Base-by-base conservation (phyloP, 2,113 vertebrate species). In the Calcarius ornatus region DNA sequence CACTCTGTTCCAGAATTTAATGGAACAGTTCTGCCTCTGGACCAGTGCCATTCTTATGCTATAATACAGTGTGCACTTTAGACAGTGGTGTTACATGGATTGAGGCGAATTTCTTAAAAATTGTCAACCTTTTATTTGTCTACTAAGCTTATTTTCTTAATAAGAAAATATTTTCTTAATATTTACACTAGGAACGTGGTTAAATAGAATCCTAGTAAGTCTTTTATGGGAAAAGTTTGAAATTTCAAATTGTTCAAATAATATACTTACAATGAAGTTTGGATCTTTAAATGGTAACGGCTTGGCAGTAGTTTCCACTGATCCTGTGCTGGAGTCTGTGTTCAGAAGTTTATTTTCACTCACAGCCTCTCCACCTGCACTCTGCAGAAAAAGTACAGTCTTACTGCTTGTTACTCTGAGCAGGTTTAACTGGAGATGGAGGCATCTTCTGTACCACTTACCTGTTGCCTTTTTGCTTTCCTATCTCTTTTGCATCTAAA, bases 251-350 rank as follows among this genome's bases (percentile, higher is more conserved):
- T 40, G n/a, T 79, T 89, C 80, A 66, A 86, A 88, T 48, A 68
- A 81, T 56, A 82, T 70, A 96, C 98, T 98, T 98, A 99, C 99
- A 63, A 98, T 97, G 81, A 99, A 99, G 65, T 98, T 97, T 40
- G 98, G 98, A 94, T 99, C 98, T 97, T 99, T 99, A 97, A 99
- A 99, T 10, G 98, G 98, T 63, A 99, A 97, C 0, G 98, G 98
- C 75, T 99, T 99, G 71, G 93, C 69, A 20, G 98, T 84, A 60
- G 98, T 95, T 90, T 99, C 99, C 77, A 96, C 69, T 65, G 97
- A 93, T 54, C 96, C 95, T 23, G 97, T 92, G 88, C 95, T 94
- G 35, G 96, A 95, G 64, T 99, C 99, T 35, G 91, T 95, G n/a
- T 95, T 79, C 63, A 97, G 90, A 63, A 97, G 68, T 96, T 99